Percentiles rank a stretch among this genome's conserved stretches.
Evolutionary conservation across 2,113 vertebrate species (phyloP).

Genomic region (Platichthys stellatus): DNA sequence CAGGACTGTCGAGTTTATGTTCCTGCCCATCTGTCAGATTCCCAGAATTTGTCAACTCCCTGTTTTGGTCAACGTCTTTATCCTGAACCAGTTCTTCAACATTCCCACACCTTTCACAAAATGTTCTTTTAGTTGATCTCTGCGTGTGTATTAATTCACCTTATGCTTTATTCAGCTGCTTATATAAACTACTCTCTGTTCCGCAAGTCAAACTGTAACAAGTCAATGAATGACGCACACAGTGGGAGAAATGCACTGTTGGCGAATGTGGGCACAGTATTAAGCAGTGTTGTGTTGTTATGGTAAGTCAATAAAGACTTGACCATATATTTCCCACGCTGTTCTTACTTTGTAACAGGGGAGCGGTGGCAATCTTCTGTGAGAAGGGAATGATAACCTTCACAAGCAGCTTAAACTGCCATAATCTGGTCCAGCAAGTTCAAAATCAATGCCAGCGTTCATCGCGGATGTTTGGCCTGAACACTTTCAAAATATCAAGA

Average conservation of each 20-base stretch:
- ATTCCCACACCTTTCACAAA: conserved; percentile 15
- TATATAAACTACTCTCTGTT: not conserved
- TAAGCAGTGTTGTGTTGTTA: not conserved
- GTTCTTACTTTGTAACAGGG: too few species aligned
- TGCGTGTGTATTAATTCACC: not conserved
- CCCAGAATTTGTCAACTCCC: not conserved
- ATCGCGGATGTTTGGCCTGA: too few species aligned
- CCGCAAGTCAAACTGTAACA: not conserved
- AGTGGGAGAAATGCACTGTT: not conserved
- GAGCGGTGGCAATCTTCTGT: too few species aligned
- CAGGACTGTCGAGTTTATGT: not conserved
- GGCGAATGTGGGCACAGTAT: not conserved
- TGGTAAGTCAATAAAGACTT: not conserved
- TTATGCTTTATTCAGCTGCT: not conserved
- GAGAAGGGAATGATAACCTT: too few species aligned
- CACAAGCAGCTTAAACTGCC: too few species aligned
- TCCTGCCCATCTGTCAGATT: conserved; percentile 4
- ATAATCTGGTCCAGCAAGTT: too few species aligned
- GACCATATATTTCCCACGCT: too few species aligned
- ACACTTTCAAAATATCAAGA: too few species aligned
- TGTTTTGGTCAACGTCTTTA: not conserved
- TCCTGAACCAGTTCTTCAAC: conserved; percentile 12
- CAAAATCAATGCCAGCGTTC: too few species aligned
- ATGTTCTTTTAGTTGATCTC: conserved; percentile 16
- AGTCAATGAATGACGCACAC: not conserved